These are phyloP conservation scores for Microcebus ravelobensis DNA, from an alignment of 2,113 vertebrate species.

Conservation along the genomic window DNA sequence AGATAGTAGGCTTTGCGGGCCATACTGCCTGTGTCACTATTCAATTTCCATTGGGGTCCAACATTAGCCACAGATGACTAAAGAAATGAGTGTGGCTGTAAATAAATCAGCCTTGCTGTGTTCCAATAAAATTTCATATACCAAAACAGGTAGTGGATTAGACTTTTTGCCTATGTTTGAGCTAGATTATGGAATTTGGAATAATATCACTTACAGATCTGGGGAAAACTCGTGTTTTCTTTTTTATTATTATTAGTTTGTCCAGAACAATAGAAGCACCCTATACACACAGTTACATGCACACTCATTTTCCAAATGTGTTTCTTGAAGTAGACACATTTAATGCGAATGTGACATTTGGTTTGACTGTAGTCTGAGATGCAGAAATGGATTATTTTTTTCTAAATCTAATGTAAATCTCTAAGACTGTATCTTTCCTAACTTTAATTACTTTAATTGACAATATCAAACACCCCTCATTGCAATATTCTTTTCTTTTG, in stretches of 20 bases:
- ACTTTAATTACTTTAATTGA: constrained; percentile 43
- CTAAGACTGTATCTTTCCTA: neutral
- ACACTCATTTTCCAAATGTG: neutral
- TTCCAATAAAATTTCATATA: neutral
- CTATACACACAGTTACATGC: neutral
- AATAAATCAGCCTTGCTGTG: neutral
- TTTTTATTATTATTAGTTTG: neutral
- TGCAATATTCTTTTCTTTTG: neutral
- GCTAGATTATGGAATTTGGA: neutral
- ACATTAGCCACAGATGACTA: neutral
- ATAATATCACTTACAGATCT: neutral
- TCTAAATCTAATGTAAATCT: neutral
- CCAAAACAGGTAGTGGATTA: neutral
- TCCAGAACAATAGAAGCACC: neutral
- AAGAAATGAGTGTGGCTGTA: neutral
- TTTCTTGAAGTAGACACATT: constrained; percentile 32
- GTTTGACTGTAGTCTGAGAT: neutral
- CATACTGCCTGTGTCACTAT: neutral
- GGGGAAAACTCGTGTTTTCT: neutral
- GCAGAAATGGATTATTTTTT: constrained; percentile 21
- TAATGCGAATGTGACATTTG: constrained; percentile 43
- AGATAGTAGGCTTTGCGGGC: neutral
- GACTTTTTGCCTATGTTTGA: neutral
- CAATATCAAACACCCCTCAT: neutral
- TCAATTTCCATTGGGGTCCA: neutral